Base-by-base conservation (phyloP, 92 coral and sea anemone species). In the Epizoanthus ramosus region DNA sequence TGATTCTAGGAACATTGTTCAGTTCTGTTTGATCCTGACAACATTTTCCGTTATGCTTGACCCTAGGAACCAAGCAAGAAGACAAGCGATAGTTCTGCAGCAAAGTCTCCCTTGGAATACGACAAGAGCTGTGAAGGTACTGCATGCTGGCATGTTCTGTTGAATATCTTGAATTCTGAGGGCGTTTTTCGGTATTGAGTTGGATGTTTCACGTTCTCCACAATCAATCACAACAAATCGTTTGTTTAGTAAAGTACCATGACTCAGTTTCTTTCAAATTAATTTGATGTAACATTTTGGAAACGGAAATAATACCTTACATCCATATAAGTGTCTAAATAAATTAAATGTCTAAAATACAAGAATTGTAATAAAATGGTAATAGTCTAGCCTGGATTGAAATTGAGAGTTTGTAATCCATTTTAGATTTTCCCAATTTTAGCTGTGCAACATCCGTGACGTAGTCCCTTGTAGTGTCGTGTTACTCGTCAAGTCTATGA, bases 71-170 rank as follows among this genome's bases (percentile, higher is more conserved):
- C 70, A 23, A 45, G 71, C 17, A 77, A 77, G 82, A 77, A 77
- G 63, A 21, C 71, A 24, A 41, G 59, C 54, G 82, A 77, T 12
- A 61, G 13, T 17, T 6, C 22, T 17, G 18, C 71, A 59, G 25
- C 57, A 22, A 60, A 37, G 63, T 77, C 70, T 9, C 59, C 82
- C 3, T 39, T 22, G 41, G 82, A 77, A n/a, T 70, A 77, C 37
- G 82, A 77, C 41, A 77, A 77, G 35, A 41, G 70, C 8, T 77
- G 52, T 39, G 71, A 60, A 39, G 82, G 82, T 77, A 77, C 15
- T 21, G 4, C 0, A 17, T 63, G 19, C 39, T 31, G 21, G 1
- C 28, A n/a, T 33, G 39, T 37, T 33, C 17, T 14, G n/a, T 68
- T 10, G 18, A 39, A 1, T 4, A 39, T 7, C 15, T 6, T 14